Evolutionary conservation across 2,797 vertebrate genomes (phyloP).

Genomic region (Melanitta fusca): DNA sequence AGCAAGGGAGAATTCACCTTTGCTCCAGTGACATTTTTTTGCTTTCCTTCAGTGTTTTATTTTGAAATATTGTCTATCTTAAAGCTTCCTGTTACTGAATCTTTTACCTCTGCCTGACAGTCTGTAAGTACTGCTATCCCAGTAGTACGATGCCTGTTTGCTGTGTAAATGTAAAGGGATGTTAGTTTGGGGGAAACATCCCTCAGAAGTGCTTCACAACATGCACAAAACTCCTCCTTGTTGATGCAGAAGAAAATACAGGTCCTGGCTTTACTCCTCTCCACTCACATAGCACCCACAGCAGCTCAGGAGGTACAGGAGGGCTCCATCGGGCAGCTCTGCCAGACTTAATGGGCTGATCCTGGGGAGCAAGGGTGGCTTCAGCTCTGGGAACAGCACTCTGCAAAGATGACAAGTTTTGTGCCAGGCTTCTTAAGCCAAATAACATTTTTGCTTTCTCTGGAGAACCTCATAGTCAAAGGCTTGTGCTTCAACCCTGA

Average conservation of each 20-base stretch:
- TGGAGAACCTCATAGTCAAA: background rate
- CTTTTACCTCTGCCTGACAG: background rate
- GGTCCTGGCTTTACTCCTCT: background rate
- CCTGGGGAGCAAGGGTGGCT: background rate
- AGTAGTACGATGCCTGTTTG: background rate
- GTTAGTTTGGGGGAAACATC: background rate
- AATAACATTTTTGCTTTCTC: background rate
- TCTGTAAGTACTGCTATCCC: background rate
- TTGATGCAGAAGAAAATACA: background rate
- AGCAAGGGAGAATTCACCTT: background rate
- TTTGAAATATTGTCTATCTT: background rate
- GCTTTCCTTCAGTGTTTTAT: background rate
- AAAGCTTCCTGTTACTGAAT: background rate
- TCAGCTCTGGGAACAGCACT: background rate
- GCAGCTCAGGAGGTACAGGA: background rate
- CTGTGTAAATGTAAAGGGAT: background rate
- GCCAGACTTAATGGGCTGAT: background rate
- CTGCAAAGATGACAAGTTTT: background rate
- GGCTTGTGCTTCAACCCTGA: background rate
- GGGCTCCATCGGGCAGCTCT: rapidly evolving
- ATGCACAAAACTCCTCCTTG: background rate
- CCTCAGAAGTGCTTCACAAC: background rate
- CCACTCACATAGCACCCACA: background rate
- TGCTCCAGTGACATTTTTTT: background rate
- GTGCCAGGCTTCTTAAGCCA: background rate